A percentile compares a stretch with the other conserved stretches of the same genome.
phyloP scores from a whole-genome alignment of 2,888 invertebrate genomes.

The Taphrorychus bicolor region DNA sequence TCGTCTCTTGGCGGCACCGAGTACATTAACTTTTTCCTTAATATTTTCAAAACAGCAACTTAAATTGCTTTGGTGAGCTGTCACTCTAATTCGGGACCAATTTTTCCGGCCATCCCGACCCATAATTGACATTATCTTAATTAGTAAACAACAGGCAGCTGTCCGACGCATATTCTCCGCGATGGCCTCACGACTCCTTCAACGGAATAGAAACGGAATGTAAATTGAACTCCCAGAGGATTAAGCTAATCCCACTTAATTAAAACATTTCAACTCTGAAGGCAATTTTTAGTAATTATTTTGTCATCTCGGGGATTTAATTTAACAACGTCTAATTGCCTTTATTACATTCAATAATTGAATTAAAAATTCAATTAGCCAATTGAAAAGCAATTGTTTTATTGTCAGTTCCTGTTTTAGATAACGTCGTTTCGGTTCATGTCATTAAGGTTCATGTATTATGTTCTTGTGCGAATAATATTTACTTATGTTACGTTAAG shows the following conservation, averaged over 20 bases:
- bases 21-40: not conserved
- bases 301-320: slow-evolving; percentile 25
- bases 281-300: slow-evolving; percentile 26
- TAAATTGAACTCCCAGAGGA: slow-evolving; percentile 6
- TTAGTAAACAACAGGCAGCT: slow-evolving; percentile 26
- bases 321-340: slow-evolving; percentile 33
- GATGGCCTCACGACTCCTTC: not conserved
- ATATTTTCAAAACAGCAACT: not conserved
- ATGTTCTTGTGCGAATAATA: too few species aligned
- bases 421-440: too few species aligned
- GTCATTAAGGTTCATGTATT: too few species aligned
- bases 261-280: slow-evolving; percentile 18
- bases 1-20: too few species aligned
- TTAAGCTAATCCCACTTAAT: slow-evolving; percentile 15
- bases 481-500: too few species aligned
- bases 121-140: slow-evolving; percentile 40
- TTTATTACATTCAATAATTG: slow-evolving; percentile 50
- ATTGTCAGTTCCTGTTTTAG: slow-evolving; percentile 44
- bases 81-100: not conserved
- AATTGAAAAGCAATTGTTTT: slow-evolving; percentile 57
- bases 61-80: not conserved
- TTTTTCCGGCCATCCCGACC: slow-evolving; percentile 9
- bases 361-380: slow-evolving; percentile 57
- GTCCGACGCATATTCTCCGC: slow-evolving; percentile 19
- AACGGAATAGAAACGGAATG: not conserved